Evolutionary conservation across 2,113 vertebrate species (phyloP), one percentile per base, ranked within the genome.

Genomic region (Lepisosteus osseus): DNA sequence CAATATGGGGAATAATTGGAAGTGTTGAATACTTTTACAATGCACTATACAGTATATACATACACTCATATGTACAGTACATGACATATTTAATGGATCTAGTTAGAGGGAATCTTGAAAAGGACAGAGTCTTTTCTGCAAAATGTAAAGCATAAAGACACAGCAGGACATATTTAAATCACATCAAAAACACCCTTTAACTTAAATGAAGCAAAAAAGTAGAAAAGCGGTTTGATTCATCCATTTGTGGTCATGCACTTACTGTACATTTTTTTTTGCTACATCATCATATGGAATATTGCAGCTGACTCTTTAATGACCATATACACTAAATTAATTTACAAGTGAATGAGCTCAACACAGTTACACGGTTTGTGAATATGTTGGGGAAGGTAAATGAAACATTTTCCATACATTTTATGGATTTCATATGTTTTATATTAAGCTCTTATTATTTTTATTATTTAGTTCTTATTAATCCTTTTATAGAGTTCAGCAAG

Each of bases 241-340:
- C 70, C 70, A 41, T 65, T 72, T 65, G 65, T 64, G 70, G 70
- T 65, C 64, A 61, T 40, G 70, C 70, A 45, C 70, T 29, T 15
- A 40, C 41, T 17, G 15, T 17, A 17, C 15, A 17, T 17, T 55
- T 72, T 72, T 65, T 72, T 61, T 72, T 42, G 70, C 29, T 65
- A 61, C 65, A 54, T 65, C 44, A 65, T 54, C 61, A 61, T 55
- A 62, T 61, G 13, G 54, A 62, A 47, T 13, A 51, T 42, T 13
- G 29, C 70, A 72, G 70, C 61, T 72, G 70, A 7, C 29, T 29
- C 29, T 29, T 29, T 29, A 29, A 29, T 29, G 29, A 29, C 29
- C 29, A 29, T 29, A 29, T 29, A 29, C 29, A 29, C 29, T 29
- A 29, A 29, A 29, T 29, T 1, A 29, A 29, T 29, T 1, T 29